Evolutionary conservation across 2,888 invertebrate genomes (phyloP).

Genomic region (Crocallis elinguaria): DNA sequence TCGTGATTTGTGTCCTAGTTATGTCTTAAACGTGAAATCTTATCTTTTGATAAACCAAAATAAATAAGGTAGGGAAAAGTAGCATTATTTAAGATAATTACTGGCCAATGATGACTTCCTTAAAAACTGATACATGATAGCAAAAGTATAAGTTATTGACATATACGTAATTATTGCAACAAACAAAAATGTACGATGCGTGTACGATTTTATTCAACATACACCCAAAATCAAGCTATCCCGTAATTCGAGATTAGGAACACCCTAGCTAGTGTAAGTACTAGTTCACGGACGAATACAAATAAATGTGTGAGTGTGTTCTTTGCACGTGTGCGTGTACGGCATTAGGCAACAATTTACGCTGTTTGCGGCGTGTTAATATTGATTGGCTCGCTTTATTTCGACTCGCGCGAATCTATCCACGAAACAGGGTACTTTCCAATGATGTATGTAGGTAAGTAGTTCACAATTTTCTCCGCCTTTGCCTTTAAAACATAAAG

Average conservation of each 20-base stretch:
- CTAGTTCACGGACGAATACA: slow-evolving; percentile 57
- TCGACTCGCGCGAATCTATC: slow-evolving; percentile 81
- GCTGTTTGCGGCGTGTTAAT: slow-evolving; percentile 85
- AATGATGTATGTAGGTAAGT: slow-evolving; percentile 34
- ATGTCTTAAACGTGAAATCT: slow-evolving; percentile 12
- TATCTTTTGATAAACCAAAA: slow-evolving; percentile 22
- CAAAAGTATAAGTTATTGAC: no score
- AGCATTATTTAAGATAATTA: not conserved
- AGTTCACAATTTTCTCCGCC: slow-evolving; percentile 30
- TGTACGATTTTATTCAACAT: no score
- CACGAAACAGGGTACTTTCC: slow-evolving; percentile 64
- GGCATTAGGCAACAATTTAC: slow-evolving; percentile 85
- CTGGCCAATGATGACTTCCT: no score
- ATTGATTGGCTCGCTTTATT: slow-evolving; percentile 85
- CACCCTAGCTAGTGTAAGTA: slow-evolving; percentile 65
- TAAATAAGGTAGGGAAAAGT: not conserved
- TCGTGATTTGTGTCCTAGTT: slow-evolving; percentile 25
- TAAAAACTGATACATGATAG: no score
- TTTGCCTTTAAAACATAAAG: not conserved
- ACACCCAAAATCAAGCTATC: no score
- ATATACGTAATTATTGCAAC: no score
- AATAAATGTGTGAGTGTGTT: slow-evolving; percentile 54
- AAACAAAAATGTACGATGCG: no score
- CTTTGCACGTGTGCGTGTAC: slow-evolving; percentile 69
- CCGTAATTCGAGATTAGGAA: slow-evolving; percentile 34